A percentile compares a stretch with the other conserved stretches of the same genome.
These are phyloP conservation scores for Ailurus styani DNA, from an alignment of 2,113 vertebrate genomes.

Conservation along the genomic window DNA sequence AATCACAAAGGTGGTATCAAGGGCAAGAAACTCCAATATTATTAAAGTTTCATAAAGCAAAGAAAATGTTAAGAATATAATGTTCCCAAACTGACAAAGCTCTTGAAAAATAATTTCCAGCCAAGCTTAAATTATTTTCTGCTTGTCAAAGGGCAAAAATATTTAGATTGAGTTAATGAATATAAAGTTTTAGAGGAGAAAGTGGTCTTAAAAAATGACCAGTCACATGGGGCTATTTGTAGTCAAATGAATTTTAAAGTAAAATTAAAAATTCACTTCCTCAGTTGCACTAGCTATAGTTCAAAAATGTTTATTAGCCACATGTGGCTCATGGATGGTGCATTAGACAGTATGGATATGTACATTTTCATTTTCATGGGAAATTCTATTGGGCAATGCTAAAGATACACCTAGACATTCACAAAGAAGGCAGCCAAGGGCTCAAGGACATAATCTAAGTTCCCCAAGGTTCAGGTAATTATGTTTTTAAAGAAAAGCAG, in stretches of 20 bases:
- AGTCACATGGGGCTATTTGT: not conserved
- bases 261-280: not conserved
- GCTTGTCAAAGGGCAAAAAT: not conserved
- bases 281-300: not conserved
- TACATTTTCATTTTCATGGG: not conserved
- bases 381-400: not conserved
- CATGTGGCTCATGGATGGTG: not conserved
- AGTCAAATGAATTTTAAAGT: not conserved
- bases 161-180: not conserved
- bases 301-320: not conserved
- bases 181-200: not conserved
- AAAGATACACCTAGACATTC: not conserved
- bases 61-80: not conserved
- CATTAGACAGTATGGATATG: not conserved
- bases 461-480: not conserved
- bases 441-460: not conserved
- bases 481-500: not conserved
- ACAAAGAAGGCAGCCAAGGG: not conserved
- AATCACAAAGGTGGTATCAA: conserved; percentile 26
- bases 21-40: conserved; percentile 20
- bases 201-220: not conserved
- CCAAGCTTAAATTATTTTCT: conserved; percentile 20
- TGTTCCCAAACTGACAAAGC: not conserved
- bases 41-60: conserved; percentile 48
- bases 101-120: conserved; percentile 14